Evolutionary conservation across 2,888 invertebrate genomes (phyloP).

Genomic region (Drosophila pegasa): DNA sequence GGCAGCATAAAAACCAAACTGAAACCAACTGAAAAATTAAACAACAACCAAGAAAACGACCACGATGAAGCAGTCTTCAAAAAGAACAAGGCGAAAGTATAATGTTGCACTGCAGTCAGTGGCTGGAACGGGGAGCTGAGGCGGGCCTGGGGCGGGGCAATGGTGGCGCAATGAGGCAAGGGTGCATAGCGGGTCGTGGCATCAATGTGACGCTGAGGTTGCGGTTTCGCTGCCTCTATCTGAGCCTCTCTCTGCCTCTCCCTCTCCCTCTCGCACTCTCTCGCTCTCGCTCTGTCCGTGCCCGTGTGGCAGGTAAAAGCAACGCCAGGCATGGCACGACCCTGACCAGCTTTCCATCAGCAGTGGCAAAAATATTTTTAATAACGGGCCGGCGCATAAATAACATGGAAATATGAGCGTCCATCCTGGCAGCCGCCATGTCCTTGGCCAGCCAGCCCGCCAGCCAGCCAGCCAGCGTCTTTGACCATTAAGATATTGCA

Average conservation of each 20-base stretch:
- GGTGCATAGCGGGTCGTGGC: constrained; percentile 31
- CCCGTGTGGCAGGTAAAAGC: constrained; percentile 37
- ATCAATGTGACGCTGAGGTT: constrained; percentile 59
- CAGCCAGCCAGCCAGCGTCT: constrained; percentile 38
- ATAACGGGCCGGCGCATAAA: constrained; percentile 69
- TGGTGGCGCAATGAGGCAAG: constrained; percentile 4
- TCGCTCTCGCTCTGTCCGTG: background rate
- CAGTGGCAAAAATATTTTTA: constrained; percentile 66
- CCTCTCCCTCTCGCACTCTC: background rate
- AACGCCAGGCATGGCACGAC: constrained; percentile 25
- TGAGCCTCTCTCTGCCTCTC: background rate
- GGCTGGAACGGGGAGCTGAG: background rate
- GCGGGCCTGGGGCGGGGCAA: background rate
- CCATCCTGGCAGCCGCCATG: constrained; percentile 51
- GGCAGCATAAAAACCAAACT: constrained; percentile 47
- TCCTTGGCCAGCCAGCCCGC: constrained; percentile 50
- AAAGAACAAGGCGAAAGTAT: constrained; percentile 56
- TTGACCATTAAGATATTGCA: constrained; percentile 72
- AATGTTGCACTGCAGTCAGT: constrained; percentile 48
- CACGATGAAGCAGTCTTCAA: constrained; percentile 49
- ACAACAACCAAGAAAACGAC: constrained; percentile 44
- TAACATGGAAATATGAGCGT: constrained; percentile 68
- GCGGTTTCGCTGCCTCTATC: constrained; percentile 28
- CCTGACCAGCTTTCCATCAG: constrained; percentile 58
- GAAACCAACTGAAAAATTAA: constrained; percentile 69